Evolutionary conservation across 1,140 invertebrate genomes (phyloP), one percentile per base, ranked within the genome.

Genomic region (Hylaeus volcanicus): DNA sequence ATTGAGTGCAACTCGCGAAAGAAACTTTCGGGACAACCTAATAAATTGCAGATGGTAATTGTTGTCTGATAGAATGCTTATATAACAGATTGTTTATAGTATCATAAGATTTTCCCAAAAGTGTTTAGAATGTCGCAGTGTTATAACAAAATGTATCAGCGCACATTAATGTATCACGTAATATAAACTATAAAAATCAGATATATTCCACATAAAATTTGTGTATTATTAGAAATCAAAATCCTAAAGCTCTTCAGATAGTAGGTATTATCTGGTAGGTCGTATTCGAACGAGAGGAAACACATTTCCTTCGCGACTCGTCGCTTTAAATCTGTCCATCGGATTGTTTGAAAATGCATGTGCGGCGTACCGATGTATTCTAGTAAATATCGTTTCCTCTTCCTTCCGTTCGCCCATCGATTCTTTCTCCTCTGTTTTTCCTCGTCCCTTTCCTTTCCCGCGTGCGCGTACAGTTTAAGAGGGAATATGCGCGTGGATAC

Each of bases 401-500:
- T 64, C 26, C 70, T 63, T 73, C 60, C 51, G 60, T 64, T 65
- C 37, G 15, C 11, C 9, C 37, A 37, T 58, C 51, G 64, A 43
- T 48, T 5, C 56, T 37, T 41, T 55, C 15, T 43, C 39, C 55
- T n/a, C 11, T 60, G 37, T 12, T 43, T 68, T 41, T 8, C 43
- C 11, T n/a, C 3, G 14, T 14, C 39, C 39, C 41, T 51, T 66
- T 60, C 56, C 11, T 63, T 68, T 41, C 56, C 3, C 56, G 5
- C 53, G 56, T 75, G 39, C 77, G 43, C 51, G 76, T 65, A 63
- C 48, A 78, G 53, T 65, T 51, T 55, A 69, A 70, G 70, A 70
- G 68, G 55, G 74, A 85, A 85, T 83, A 76, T 70, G 53, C 61
- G 60, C 53, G 71, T 74, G 70, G 68, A 85, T 79, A 71, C 80